Base-by-base conservation (phyloP, 2,113 vertebrate species). In the Silurus asotus region DNA sequence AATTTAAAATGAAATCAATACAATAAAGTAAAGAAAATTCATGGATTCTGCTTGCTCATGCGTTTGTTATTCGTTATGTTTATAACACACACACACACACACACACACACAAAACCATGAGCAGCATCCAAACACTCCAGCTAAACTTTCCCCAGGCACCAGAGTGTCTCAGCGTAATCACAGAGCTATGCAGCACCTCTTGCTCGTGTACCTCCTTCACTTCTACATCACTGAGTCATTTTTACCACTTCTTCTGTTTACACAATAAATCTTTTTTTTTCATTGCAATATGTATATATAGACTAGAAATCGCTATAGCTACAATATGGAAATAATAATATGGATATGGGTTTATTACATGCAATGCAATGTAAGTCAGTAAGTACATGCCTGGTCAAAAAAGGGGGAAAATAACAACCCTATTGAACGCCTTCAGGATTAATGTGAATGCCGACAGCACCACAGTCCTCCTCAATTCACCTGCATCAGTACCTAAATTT, bases 41-140 rank as follows among this genome's bases (percentile, higher is more conserved):
- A 25, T 28, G n/a, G n/a, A 25, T 15, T 67, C 17, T 48, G 6
- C 17, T 48, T 48, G 8, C 69, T 72, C 8, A 48, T 72, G 20
- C 8, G 6, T 48, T 37, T 0, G 56, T 49, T 72, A 72, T 49
- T 48, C 45, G 45, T 74, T 45, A 49, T 2, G 4, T 45, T 49
- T 20, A 3, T 20, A 17, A 62, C 59, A 62, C 59, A 61, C 1
- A 69, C 4, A 13, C 62, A 69, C 81, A 69, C n/a, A 28, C 53
- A 58, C n/a, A 17, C 53, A 48, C 28, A 37, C 19, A 48, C 58
- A 61, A 10, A 13, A 23, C 78, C 23, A 72, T 56, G 67, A 48
- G 19, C 76, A 65, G 25, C 28, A 84, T 84, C 67, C 81, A 67
- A 59, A 84, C 10, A 88, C 51, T 55, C 67, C 77, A 58, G 53